Conservation (phyloP, 2,888 invertebrate genomes). For the Spialia ferax region DNA sequence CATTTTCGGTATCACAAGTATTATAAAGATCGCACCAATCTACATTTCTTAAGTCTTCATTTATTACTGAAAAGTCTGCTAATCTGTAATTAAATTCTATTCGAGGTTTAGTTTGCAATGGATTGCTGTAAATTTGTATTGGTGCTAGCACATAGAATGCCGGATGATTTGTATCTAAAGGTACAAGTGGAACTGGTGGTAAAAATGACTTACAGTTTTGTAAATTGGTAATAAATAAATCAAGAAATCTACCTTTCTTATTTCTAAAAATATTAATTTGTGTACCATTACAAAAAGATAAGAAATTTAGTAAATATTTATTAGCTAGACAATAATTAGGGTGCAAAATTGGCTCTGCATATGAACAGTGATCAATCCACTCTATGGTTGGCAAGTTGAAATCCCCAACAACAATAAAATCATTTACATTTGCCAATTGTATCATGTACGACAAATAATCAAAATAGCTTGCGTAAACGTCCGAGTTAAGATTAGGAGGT, state of each 20-base stretch:
- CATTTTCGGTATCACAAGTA: background rate
- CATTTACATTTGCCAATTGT: background rate
- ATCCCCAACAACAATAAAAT: background rate
- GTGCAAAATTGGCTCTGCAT: background rate
- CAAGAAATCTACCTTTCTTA: background rate
- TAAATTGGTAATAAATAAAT: background rate
- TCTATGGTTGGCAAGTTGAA: background rate
- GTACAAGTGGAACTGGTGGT: background rate
- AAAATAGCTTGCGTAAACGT: background rate
- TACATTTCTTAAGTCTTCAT: background rate
- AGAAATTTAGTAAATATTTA: background rate
- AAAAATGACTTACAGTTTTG: background rate
- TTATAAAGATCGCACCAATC: background rate
- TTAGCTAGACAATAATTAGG: background rate
- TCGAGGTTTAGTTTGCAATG: background rate
- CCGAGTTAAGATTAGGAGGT: background rate
- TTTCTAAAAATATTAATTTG: background rate
- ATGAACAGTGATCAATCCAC: background rate
- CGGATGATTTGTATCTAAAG: background rate
- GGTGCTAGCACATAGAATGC: background rate
- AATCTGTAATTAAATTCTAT: background rate
- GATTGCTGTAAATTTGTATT: background rate
- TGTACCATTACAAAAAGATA: background rate
- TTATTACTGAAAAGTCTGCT: background rate
- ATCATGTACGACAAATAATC: background rate